Conservation (phyloP, 2,888 invertebrate species). For the Pantelozetes paolii region DNA sequence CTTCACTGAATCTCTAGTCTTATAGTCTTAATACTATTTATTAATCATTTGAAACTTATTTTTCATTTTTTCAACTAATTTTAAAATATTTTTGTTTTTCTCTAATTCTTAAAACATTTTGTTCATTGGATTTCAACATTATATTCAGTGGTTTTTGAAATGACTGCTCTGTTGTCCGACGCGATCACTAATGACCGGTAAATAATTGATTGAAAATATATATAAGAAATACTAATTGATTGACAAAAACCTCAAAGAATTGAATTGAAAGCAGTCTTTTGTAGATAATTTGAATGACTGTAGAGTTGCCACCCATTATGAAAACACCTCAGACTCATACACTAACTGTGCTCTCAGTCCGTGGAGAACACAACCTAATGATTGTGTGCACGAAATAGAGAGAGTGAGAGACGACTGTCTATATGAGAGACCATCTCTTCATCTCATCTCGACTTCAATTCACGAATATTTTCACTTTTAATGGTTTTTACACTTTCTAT, state of each 20-base stretch:
- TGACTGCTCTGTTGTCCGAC: background rate
- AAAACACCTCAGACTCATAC: slow-evolving; percentile 25
- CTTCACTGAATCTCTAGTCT: background rate
- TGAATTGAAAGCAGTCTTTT: slow-evolving; percentile 24
- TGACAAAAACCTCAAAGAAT: slow-evolving; percentile 5
- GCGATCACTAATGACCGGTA: background rate
- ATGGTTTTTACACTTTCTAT: background rate
- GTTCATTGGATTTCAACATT: background rate
- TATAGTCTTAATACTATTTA: background rate
- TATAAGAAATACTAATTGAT: slow-evolving; percentile 4
- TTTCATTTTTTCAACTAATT: background rate
- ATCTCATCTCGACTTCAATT: background rate
- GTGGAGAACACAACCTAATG: background rate
- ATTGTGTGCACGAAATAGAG: slow-evolving; percentile 24
- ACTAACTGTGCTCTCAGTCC: background rate
- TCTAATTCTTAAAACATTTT: background rate
- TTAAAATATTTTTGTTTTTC: background rate
- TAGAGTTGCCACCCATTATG: slow-evolving; percentile 24
- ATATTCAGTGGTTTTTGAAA: background rate
- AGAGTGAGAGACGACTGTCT: background rate
- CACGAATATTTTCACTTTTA: background rate
- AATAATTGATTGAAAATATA: background rate
- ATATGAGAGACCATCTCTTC: background rate
- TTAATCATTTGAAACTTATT: background rate
- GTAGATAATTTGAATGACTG: slow-evolving; percentile 23